Base-by-base conservation (phyloP, 1,140 invertebrate genomes). In the Sycophila sp. region DNA sequence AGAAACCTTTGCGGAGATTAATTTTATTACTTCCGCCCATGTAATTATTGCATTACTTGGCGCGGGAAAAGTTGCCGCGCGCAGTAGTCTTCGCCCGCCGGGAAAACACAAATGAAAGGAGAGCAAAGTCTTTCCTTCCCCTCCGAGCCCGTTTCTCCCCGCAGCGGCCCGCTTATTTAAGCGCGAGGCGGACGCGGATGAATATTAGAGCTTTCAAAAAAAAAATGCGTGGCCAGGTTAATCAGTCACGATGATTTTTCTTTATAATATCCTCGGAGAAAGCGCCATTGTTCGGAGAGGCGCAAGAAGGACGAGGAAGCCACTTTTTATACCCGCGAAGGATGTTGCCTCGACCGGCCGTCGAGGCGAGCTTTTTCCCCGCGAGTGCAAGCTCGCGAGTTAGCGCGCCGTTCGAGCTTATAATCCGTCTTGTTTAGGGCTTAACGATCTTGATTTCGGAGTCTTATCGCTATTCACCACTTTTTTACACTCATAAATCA, bases 1-100 rank as follows among this genome's bases (percentile, higher is more conserved):
- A 55, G 53, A 51, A 59, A 49, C 55, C 53, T 69, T 53, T 63
- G 74, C 73, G 71, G 75, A 83, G 77, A 83, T 83, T 83, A 82
- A 81, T 83, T 83, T 81, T 81, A 83, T 83, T 83, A 83, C 81
- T 82, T 82, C 82, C 82, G 79, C 77, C 70, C 69, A 72, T 78
- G 79, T 82, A 81, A 83, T 82, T 81, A 81, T 83, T 81, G 79
- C 77, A 76, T 81, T 81, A 81, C 78, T 80, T 79, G 69, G 73
- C 75, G 73, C 75, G 71, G 76, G n/a, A n/a, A n/a, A 78, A 79
- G 74, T 77, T 78, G 72, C 74, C 56, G 34, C 15, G 32, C 17
- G 32, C 8, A n/a, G n/a, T n/a, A n/a, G n/a, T n/a, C n/a, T 15
- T 15, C 17, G 24, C 11, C 32, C 30, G 4, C 42, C n/a, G 47